These are phyloP conservation scores for Amblyjoppa proteus DNA, from an alignment of 2,888 invertebrate species.

Conservation along the genomic window DNA sequence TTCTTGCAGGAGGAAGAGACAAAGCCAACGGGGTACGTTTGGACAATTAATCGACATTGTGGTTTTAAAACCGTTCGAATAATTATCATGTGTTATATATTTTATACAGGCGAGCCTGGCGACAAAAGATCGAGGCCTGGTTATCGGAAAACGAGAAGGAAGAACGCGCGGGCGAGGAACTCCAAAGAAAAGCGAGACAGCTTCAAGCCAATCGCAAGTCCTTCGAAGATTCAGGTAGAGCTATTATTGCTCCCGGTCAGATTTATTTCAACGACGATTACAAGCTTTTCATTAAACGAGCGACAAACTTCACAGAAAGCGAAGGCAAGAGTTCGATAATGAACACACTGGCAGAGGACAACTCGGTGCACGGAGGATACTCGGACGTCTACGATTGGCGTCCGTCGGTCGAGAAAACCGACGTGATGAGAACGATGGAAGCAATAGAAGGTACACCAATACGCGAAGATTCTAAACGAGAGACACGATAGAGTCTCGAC, in stretches of 20 bases:
- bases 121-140: conserved; percentile 97
- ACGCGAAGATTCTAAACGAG: not conserved
- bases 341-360: conserved; percentile 92
- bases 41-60: not conserved
- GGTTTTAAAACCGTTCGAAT: not conserved
- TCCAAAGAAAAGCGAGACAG: conserved; percentile 88
- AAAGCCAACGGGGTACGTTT: conserved; percentile 87
- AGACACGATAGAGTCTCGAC: too few relatives aligned
- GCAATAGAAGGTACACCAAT: conserved; percentile 91
- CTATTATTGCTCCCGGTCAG: not conserved
- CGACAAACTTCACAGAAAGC: conserved; percentile 87
- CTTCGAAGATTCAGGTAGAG: conserved; percentile 93
- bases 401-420: conserved; percentile 93
- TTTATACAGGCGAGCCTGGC: conserved; percentile 90
- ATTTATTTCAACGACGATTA: not conserved
- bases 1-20: conserved; percentile 86
- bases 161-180: conserved; percentile 90
- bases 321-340: conserved; percentile 90
- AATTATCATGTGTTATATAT: not conserved
- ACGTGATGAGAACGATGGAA: conserved; percentile 94
- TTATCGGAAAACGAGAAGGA: conserved; percentile 94
- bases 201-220: conserved; percentile 91
- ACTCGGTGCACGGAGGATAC: conserved; percentile 86
- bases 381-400: conserved; percentile 92
- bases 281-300: not conserved